Percentiles rank a stretch among this genome's conserved stretches.
phyloP scores from a whole-genome alignment of 2,888 invertebrate species.

The Linnaemya tessellans region DNA sequence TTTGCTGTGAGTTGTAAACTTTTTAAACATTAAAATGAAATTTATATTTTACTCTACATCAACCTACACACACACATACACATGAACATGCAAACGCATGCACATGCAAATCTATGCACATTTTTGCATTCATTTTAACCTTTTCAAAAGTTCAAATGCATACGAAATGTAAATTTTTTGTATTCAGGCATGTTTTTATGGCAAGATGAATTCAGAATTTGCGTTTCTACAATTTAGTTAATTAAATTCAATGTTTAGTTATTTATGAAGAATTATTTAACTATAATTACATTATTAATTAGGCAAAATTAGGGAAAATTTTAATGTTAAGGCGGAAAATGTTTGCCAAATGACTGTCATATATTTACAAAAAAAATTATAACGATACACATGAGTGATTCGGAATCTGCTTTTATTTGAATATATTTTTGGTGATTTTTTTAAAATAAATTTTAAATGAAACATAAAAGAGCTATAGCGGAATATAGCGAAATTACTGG shows the following conservation, averaged over 20 bases:
- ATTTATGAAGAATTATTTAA: slow-evolving; percentile 39
- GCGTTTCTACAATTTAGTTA: slow-evolving; percentile 18
- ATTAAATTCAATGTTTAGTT: slow-evolving; percentile 18
- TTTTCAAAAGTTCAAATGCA: slow-evolving; percentile 24
- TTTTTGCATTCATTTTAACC: not conserved
- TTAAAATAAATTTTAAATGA: too few species aligned
- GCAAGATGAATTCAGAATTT: slow-evolving; percentile 2
- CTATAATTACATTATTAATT: slow-evolving; percentile 20
- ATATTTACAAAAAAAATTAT: not conserved
- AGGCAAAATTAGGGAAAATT: not conserved
- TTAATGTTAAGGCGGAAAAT: not conserved
- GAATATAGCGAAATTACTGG: too few species aligned
- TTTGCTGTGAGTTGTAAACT: slow-evolving; percentile 17
- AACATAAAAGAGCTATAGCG: too few species aligned
- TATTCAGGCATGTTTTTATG: slow-evolving; percentile 5
- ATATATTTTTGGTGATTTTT: too few species aligned
- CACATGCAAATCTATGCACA: too few species aligned
- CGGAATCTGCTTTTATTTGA: not conserved
- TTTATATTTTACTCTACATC: not conserved
- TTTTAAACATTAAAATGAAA: slow-evolving; percentile 34
- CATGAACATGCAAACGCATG: not conserved
- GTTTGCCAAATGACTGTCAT: not conserved
- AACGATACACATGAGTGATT: not conserved
- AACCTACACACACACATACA: not conserved
- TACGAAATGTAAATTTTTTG: slow-evolving; percentile 12